A percentile compares a stretch with the other conserved stretches of the same genome.
These are phyloP conservation scores for Rhingia rostrata DNA, from an alignment of 2,888 invertebrate genomes.

Conservation along the genomic window DNA sequence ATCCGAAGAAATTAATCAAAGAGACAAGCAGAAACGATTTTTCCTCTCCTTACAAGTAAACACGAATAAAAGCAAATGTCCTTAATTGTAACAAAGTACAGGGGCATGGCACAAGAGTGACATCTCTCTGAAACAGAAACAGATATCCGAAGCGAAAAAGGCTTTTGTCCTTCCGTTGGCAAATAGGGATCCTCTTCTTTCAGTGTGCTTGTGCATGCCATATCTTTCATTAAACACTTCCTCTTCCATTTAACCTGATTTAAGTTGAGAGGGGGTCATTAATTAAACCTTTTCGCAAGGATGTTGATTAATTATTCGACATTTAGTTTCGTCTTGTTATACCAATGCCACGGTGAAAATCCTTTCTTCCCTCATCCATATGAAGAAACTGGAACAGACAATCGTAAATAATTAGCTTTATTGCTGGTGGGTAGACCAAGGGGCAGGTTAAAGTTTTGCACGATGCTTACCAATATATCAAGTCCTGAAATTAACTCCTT, in stretches of 20 bases:
- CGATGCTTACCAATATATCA: constrained; percentile 18
- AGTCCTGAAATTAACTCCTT: constrained; percentile 32
- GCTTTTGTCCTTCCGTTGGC: background rate
- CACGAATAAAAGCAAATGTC: constrained; percentile 55
- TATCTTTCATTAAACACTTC: constrained; percentile 42
- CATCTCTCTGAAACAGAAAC: constrained; percentile 9
- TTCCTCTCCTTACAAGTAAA: constrained; percentile 19
- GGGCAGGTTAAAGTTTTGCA: background rate
- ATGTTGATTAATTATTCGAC: constrained; percentile 71
- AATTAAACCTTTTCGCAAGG: constrained; percentile 62
- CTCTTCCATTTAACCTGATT: constrained; percentile 46
- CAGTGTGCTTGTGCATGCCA: background rate
- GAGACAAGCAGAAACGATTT: constrained; percentile 25
- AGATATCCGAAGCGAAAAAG: constrained; percentile 17
- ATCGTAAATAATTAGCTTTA: constrained; percentile 56
- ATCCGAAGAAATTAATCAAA: constrained; percentile 63
- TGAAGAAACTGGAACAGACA: background rate
- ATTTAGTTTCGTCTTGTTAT: constrained; percentile 61
- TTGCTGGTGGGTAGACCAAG: background rate
- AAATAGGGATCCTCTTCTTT: constrained; percentile 15
- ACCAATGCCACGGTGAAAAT: constrained; percentile 1
- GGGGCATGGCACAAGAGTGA: constrained; percentile 19
- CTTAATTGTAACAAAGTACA: constrained; percentile 67
- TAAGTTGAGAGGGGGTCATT: constrained; percentile 37
- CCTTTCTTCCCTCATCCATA: background rate